Evolutionary conservation across 1,140 invertebrate genomes (phyloP), one percentile per base, ranked within the genome.

Genomic region (Mactra quadrangularis): DNA sequence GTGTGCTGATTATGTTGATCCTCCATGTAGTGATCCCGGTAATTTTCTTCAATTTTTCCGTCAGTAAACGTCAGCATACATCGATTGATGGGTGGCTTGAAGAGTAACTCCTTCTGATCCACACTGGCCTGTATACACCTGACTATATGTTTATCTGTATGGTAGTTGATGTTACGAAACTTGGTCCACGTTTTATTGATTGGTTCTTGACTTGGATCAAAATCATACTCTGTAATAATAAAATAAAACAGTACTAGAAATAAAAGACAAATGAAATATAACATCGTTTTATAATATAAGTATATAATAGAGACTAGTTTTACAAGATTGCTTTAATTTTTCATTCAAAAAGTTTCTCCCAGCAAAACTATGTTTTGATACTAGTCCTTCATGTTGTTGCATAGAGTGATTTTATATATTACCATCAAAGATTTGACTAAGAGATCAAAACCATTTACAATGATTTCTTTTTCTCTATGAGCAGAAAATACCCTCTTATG

Each of bases 51-150:
- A 94, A 98, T 95, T 82, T 96, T 95, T 0, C 94, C 92, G 47
- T 97, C 95, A 53, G 86, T 86, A 92, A 99, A 99, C 89, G 96
- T 97, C 0, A 99, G 91, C 0, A 97, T 97, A 70, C 97, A 94
- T 22, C 94, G 94, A 15, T 96, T 96, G 0, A 99, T 92, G 0
- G 97, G 97, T 0, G 97, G 97, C 86, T 96, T 96, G 25, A 98
- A 96, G 92, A 98, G 97, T 90, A 98, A 98, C 38, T 96, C 97
- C 59, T 90, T 76, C 70, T 95, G 94, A 85, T 96, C 95, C 57
- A 95, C 95, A 89, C 97, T 97, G 79, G 97, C 96, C 88, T 97
- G 95, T 11, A 94, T 86, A 75, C 87, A 89, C 29, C 86, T 79
- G 38, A 92, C 87, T 60, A 91, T 87, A 72, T 91, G 86, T n/a